phyloP scores from a whole-genome alignment of 23 tunicate genomes.

The Phallusia fumigata region DNA sequence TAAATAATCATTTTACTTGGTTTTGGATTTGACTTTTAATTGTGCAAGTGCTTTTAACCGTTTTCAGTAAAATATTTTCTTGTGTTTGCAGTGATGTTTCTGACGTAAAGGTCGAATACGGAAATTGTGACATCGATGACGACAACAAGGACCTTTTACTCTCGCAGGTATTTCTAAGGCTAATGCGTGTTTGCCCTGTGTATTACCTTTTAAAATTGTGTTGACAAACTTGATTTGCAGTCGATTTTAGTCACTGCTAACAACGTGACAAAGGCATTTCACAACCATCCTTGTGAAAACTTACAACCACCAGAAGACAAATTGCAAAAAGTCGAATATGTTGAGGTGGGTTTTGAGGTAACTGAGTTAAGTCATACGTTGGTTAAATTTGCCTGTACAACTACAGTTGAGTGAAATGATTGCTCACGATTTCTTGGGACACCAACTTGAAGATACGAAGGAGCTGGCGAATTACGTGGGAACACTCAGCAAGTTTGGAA shows the following conservation, averaged over 20 bases:
- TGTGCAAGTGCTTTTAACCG: too few relatives aligned
- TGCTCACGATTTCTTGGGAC: slow-evolving; percentile 89
- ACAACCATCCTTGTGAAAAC: not conserved
- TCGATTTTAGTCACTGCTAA: slow-evolving; percentile 20
- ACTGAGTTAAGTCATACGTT: too few relatives aligned
- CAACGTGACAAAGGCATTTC: not conserved
- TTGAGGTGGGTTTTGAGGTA: slow-evolving; percentile 35
- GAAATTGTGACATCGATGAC: not conserved
- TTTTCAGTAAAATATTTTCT: not conserved
- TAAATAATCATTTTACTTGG: too few relatives aligned
- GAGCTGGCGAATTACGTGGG: slow-evolving; percentile 72
- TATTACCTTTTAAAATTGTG: too few relatives aligned
- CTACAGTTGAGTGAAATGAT: slow-evolving; percentile 89
- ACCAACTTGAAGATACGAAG: slow-evolving; percentile 91
- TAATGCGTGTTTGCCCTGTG: not conserved
- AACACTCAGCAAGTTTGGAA: slow-evolving; percentile 47
- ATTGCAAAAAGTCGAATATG: slow-evolving; percentile 45
- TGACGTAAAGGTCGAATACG: not conserved
- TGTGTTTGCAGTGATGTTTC: slow-evolving; percentile 9
- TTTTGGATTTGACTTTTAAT: too few relatives aligned
- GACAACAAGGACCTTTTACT: not conserved
- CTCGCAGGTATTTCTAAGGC: not conserved
- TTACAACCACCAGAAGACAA: not conserved
- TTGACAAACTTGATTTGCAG: slow-evolving; percentile 10
- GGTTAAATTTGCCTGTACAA: too few relatives aligned